These are phyloP conservation scores for Heliconius aoede DNA, from an alignment of 2,888 invertebrate species.

Conservation along the genomic window DNA sequence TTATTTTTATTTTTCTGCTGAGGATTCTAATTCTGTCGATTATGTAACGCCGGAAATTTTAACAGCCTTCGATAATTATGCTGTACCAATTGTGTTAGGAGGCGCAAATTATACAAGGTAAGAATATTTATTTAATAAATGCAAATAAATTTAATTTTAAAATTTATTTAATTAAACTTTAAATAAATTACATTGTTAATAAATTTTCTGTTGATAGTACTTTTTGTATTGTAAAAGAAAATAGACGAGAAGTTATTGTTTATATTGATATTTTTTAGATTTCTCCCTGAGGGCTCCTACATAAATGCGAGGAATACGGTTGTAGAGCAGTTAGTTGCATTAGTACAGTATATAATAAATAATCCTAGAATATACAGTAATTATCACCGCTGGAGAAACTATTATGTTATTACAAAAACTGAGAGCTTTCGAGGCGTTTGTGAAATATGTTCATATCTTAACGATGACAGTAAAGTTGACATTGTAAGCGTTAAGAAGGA, in stretches of 20 bases:
- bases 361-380: constrained; percentile 57
- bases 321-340: constrained; percentile 56
- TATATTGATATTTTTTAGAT: constrained; percentile 57
- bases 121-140: constrained; percentile 45
- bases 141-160: background rate
- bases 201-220: background rate
- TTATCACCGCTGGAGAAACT: constrained; percentile 64
- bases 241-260: background rate
- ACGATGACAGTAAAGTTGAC: constrained; percentile 52
- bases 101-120: constrained; percentile 84
- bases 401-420: constrained; percentile 58
- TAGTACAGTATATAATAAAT: constrained; percentile 57
- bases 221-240: background rate
- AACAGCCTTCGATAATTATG: constrained; percentile 79
- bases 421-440: constrained; percentile 60
- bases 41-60: constrained; percentile 69
- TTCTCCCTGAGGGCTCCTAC: constrained; percentile 69
- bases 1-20: constrained; percentile 69
- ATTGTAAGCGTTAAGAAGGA: constrained; percentile 52
- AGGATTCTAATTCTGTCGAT: constrained; percentile 62
- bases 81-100: constrained; percentile 87
- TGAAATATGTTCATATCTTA: constrained; percentile 62
- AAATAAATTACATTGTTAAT: background rate
- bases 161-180: background rate
- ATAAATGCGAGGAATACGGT: constrained; percentile 55